Base-by-base conservation (phyloP, 2,113 vertebrate genomes). In the Oreochromis aureus region DNA sequence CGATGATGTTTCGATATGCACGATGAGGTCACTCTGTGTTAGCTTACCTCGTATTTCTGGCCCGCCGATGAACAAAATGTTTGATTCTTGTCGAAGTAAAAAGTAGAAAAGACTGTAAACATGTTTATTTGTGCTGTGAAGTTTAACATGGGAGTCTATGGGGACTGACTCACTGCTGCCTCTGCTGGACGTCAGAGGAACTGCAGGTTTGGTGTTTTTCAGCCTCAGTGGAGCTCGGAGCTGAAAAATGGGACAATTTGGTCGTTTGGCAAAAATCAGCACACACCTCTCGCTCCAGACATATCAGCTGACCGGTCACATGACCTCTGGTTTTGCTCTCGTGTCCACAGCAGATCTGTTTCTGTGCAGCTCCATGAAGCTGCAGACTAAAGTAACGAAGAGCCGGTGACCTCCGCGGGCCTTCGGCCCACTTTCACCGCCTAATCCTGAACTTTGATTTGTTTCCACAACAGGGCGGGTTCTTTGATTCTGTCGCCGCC, bases 381-480 rank as follows among this genome's bases (percentile, higher is more conserved):
- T 36, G 18, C 34, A 13, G 61, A 36, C 59, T 58, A 8, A 32
- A 5, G 12, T 13, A 7, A 13, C 12, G 6, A 13, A 18, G 30
- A 10, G 30, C 58, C 58, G 9, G 7, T 32, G 15, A 58, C 56
- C 27, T 7, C 34, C 1, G 6, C 1, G 1, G 63, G 5, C 69
- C 69, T 46, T 10, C 1, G 9, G 41, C 27, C 41, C 69, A 48
- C 15, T 5, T 46, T 24, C 22, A 0, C n/a, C 15, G 5, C 63
- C 5, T 13, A 44, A 24, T 1, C n/a, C 4, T 44, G 7, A 9
- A 24, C n/a, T 13, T 0, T 16, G 36, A 71, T 71, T 71, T 5
- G n/a, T 71, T 24, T 1, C 66, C n/a, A 71, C 36, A n/a, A 10
- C 0, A 10, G 16, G 9, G 36, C 3, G 2, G 5, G 24, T 0